Evolutionary conservation across 2,888 invertebrate genomes (phyloP).

Genomic region (Eugnorisma glareosa): DNA sequence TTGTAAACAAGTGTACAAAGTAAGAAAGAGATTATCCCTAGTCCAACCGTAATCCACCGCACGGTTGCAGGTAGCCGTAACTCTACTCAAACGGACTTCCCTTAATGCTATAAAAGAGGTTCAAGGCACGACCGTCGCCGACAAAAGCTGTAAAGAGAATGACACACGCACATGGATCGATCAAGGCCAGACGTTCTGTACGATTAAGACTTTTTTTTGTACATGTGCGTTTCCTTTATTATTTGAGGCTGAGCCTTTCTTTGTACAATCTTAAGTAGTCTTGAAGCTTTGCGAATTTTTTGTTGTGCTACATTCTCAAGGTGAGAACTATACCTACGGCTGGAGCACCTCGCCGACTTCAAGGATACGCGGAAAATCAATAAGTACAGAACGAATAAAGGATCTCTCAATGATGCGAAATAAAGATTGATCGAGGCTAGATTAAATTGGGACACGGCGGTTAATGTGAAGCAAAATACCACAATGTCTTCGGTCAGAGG

Average conservation of each 20-base stretch:
- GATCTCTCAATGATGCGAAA: conserved; percentile 67
- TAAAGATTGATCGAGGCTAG: conserved; percentile 69
- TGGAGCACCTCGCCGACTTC: conserved; percentile 62
- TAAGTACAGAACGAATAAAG: conserved; percentile 68
- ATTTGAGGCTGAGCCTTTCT: conserved; percentile 48
- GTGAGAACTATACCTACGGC: conserved; percentile 65
- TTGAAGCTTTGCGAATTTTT: conserved; percentile 43
- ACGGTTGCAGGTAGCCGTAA: conserved; percentile 58
- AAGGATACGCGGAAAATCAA: conserved; percentile 74
- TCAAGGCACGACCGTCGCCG: conserved; percentile 70
- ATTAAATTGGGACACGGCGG: conserved; percentile 74
- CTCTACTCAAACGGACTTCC: conserved; percentile 49
- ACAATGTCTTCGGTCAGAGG: conserved; percentile 74
- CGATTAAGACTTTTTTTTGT: conserved; percentile 57
- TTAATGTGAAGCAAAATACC: conserved; percentile 75
- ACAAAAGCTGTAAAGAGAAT: conserved; percentile 76
- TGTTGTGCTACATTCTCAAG: conserved; percentile 58
- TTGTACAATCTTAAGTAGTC: conserved; percentile 50
- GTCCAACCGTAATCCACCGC: conserved; percentile 44
- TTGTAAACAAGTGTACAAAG: conserved; percentile 34
- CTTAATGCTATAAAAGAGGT: conserved; percentile 69
- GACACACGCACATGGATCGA: conserved; percentile 85
- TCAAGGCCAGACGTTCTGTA: conserved; percentile 82
- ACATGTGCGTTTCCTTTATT: conserved; percentile 61
- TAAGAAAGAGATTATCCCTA: conserved; percentile 61